Percentiles rank a stretch among this genome's conserved stretches.
phyloP scores from a whole-genome alignment of 2,113 vertebrate species.

The Serilophus lunatus region DNA sequence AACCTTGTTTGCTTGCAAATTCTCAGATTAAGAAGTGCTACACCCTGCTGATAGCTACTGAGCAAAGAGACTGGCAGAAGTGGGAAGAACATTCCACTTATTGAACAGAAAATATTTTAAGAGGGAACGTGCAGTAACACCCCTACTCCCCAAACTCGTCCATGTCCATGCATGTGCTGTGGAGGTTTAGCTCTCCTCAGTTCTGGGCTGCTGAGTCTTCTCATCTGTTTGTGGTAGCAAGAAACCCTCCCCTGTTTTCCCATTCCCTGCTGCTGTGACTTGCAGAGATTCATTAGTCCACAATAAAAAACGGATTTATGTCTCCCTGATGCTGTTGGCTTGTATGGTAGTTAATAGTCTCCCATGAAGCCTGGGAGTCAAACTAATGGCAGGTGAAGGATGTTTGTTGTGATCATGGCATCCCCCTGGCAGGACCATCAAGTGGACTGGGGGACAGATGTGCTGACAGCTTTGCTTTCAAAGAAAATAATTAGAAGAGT shows the following conservation, averaged over 20 bases:
- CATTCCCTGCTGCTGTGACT: neutral
- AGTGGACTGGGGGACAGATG: neutral
- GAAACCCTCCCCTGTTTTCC: neutral
- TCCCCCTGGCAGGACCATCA: neutral
- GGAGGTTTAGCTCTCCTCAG: neutral
- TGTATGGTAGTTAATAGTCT: neutral
- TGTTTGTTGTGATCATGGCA: neutral
- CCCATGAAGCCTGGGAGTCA: neutral
- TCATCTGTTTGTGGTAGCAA: neutral
- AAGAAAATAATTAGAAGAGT: neutral
- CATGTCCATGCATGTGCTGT: rapidly evolving
- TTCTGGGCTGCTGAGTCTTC: neutral
- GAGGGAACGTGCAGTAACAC: neutral
- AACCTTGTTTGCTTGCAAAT: neutral
- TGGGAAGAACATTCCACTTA: neutral
- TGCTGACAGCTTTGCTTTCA: neutral
- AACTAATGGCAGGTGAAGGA: neutral
- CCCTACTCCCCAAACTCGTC: neutral
- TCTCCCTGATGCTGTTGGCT: neutral
- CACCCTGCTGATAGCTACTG: neutral
- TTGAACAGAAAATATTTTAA: neutral
- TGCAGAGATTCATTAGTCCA: neutral
- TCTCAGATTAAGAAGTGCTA: neutral
- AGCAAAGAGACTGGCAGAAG: neutral
- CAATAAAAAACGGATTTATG: neutral